Base-by-base conservation (phyloP, 1,140 invertebrate genomes). In the Papilio machaon region DNA sequence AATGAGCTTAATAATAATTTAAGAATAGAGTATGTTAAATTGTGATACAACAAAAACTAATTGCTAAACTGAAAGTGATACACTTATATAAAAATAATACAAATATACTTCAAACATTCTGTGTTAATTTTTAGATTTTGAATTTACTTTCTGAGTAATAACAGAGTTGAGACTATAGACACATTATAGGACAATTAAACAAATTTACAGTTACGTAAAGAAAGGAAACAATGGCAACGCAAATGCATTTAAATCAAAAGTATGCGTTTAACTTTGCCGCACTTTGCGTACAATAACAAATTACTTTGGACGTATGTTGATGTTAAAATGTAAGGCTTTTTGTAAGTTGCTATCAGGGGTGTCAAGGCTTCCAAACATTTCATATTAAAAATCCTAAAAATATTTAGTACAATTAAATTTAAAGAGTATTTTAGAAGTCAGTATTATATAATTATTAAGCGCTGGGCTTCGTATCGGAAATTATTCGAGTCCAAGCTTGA, bases 161-260 rank as follows among this genome's bases (percentile, higher is more conserved):
- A 8, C 35, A 70, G 64, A 70, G 30, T 15, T 70, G 30, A 70
- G 64, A 35, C 23, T 15, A 70, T 70, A 35, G 17, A 70, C 23
- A 64, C 11, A 23, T 4, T 30, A 30, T 19, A 67, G 64, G 13
- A 35, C 64, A 70, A 70, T 70, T 70, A 70, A 30, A 70, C 13
- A 38, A 70, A 70, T 23, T 70, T 11, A 35, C 30, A 15, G 64
- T 38, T 43, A 23, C 64, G 30, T 38, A 15, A 70, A 35, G 30
- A 70, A 70, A 7, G 64, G 11, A 35, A 70, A 70, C 64, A 70
- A 35, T 70, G 30, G 30, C 11, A 38, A 67, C 30, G 11, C 30
- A 35, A 35, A 70, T 70, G 64, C 64, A 70, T 70, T 70, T 70
- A 70, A 35, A 70, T 70, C 64, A 70, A 70, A 38, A 70, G 30